Base-by-base conservation (phyloP, 2,113 vertebrate species). In the Columba livia region DNA sequence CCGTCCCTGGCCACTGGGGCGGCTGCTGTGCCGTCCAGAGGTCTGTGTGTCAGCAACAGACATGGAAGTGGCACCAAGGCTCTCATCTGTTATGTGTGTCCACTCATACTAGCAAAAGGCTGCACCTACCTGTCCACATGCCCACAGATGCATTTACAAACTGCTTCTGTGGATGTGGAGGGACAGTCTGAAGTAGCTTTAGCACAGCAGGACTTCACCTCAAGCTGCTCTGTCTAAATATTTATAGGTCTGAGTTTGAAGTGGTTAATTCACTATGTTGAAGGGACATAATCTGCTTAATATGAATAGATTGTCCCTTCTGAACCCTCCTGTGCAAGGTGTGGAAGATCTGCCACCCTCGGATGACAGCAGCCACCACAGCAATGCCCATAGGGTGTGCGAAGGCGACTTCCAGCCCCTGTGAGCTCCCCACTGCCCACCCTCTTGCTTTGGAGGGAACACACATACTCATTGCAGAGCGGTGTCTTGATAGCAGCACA, bases 391-490 rank as follows among this genome's bases (percentile, higher is more conserved):
- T 3, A n/a, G 70, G 25, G 4, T 32, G 11, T 36, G 12, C 24
- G 77, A 80, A 19, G 25, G 32, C 50, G 53, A 65, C 29, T 51
- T 61, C 67, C 70, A 71, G 28, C 5, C 47, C 44, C 65, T 28
- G 11, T 10, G 79, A 67, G 57, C 53, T 69, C 54, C 64, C 6
- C 56, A 5, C 61, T 47, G 34, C 40, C n/a, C 69, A 40, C 17
- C 5, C 18, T 70, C 18, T 42, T 48, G 19, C 29, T 57, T 42
- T 66, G 60, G n/a, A 73, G 31, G 50, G 18, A 58, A 10, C 9
- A 24, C 7, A 3, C 0, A 0, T 11, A 4, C 53, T 29, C 0
- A 0, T 31, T 57, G 32, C 38, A 13, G 6, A 40, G 36, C 29
- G 18, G 34, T n/a, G 36, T 56, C 62, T 51, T 36, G 34, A 34